A percentile compares a stretch with the other conserved stretches of the same genome.
Conservation (phyloP, 2,113 vertebrate genomes). For the Callopanchax toddi region DNA sequence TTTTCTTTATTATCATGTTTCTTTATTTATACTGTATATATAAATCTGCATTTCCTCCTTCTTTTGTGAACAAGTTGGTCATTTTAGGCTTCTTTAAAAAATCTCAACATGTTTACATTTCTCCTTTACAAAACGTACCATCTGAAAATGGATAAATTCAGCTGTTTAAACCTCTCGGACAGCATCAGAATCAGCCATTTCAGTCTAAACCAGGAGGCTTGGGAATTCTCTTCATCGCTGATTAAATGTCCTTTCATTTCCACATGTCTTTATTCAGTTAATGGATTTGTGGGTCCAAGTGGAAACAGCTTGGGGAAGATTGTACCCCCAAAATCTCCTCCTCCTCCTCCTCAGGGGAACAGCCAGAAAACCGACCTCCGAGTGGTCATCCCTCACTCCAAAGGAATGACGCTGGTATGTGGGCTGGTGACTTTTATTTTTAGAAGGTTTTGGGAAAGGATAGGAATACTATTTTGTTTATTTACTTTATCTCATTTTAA, state of each 20-base stretch:
- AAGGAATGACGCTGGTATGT: conserved; percentile 92
- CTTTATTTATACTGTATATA: too few species aligned
- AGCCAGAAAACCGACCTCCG: conserved; percentile 90
- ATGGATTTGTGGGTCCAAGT: conserved; percentile 85
- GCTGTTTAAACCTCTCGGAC: too few species aligned
- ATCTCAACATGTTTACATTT: too few species aligned
- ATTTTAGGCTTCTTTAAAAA: too few species aligned
- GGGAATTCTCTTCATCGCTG: neutral
- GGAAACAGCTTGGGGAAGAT: conserved; percentile 87
- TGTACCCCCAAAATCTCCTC: conserved; percentile 88
- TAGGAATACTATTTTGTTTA: neutral
- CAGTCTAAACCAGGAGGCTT: neutral
- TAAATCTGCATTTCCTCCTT: too few species aligned
- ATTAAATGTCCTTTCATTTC: neutral
- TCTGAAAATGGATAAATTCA: too few species aligned
- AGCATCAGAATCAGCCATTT: too few species aligned
- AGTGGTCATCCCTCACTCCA: conserved; percentile 91
- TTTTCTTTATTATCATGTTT: neutral
- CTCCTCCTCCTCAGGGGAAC: conserved; percentile 82
- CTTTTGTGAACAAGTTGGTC: too few species aligned
- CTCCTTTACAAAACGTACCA: too few species aligned
- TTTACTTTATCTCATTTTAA: neutral
- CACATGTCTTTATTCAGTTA: conserved; percentile 76
- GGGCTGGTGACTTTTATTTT: neutral
- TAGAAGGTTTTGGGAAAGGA: neutral